Conservation (phyloP, 1,140 invertebrate species). For the Andrena cerasifolii region DNA sequence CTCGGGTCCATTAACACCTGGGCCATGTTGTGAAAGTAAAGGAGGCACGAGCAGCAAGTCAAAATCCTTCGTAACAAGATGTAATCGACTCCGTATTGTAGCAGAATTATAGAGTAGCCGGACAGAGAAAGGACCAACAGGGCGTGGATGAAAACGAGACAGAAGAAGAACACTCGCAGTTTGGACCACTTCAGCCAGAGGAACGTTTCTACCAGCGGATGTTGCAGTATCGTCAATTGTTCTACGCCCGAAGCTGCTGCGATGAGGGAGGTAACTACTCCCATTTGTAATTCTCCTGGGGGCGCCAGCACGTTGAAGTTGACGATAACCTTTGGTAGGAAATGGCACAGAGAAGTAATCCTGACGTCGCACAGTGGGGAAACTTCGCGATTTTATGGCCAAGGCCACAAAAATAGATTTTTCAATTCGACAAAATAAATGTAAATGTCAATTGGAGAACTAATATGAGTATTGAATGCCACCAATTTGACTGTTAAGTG, state of each 20-base stretch:
- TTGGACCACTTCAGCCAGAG: constrained; percentile 81
- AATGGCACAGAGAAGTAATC: too few species aligned
- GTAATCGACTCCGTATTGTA: not conserved
- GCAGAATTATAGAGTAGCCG: constrained; percentile 41
- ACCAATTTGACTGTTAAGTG: too few species aligned
- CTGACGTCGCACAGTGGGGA: too few species aligned
- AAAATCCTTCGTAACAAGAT: not conserved
- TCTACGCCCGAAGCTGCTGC: constrained; percentile 54
- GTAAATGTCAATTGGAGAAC: too few species aligned
- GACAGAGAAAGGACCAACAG: constrained; percentile 65
- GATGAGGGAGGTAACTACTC: constrained; percentile 69
- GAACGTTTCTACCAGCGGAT: constrained; percentile 81
- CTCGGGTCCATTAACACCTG: constrained; percentile 49
- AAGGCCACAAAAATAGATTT: too few species aligned
- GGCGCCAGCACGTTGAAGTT: constrained; percentile 71
- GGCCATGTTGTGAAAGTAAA: constrained; percentile 35
- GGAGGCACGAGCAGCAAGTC: constrained; percentile 4
- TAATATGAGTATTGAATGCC: too few species aligned
- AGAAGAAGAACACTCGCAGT: constrained; percentile 77
- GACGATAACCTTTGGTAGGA: constrained; percentile 58
- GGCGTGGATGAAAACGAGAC: constrained; percentile 77
- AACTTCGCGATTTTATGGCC: too few species aligned
- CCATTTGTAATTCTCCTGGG: constrained; percentile 69
- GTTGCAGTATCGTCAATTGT: constrained; percentile 75
- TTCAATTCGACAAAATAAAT: too few species aligned